Evolutionary conservation across 2,113 vertebrate genomes (phyloP).

Genomic region (Toxotes jaculatrix): DNA sequence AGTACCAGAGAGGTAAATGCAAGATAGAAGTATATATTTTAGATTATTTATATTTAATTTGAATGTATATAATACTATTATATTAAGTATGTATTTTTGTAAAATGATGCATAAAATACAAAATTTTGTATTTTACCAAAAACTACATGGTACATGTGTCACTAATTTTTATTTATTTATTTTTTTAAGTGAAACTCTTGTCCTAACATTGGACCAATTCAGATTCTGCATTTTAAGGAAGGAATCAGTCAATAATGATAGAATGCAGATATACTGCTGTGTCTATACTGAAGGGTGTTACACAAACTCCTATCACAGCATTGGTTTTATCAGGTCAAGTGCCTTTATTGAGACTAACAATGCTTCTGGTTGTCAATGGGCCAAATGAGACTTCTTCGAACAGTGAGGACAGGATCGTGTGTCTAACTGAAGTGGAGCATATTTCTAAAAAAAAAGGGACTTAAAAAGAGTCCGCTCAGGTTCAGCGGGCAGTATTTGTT

Average conservation of each 20-base stretch:
- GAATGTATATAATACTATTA: not conserved
- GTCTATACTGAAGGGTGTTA: not conserved
- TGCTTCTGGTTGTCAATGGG: not conserved
- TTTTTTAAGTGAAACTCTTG: not conserved
- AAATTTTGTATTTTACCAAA: not conserved
- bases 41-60: not conserved
- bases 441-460: slow-evolving; percentile 8
- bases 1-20: slow-evolving; percentile 91
- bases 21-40: not conserved
- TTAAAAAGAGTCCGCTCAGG: slow-evolving; percentile 19
- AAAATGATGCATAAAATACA: no score
- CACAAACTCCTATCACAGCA: not conserved
- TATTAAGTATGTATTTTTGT: no score
- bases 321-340: slow-evolving; percentile 10
- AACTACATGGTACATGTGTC: not conserved
- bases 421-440: slow-evolving; percentile 9
- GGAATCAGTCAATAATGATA: no score
- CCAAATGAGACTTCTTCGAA: not conserved
- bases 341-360: not conserved
- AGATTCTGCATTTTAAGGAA: not conserved
- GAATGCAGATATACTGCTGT: not conserved
- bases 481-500: slow-evolving; percentile 64
- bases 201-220: not conserved
- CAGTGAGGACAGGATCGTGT: slow-evolving; percentile 21
- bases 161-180: not conserved